Evolutionary conservation across 2,113 vertebrate genomes (phyloP).

Genomic region (Poecilia latipinna): DNA sequence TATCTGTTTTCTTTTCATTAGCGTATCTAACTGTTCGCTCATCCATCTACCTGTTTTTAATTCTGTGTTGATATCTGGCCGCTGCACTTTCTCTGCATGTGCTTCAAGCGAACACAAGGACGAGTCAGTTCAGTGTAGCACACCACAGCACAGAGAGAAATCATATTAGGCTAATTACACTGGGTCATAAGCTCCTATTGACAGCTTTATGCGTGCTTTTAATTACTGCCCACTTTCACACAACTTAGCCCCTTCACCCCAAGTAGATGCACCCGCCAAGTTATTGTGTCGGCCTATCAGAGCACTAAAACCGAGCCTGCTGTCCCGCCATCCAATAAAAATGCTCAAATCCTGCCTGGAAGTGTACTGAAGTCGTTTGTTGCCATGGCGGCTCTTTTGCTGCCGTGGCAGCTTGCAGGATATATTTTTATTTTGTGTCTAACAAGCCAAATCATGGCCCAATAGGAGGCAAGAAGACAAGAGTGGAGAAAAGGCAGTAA

Average conservation of each 20-base stretch:
- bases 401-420: slow-evolving; percentile 73
- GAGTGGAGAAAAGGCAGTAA: slow-evolving; percentile 72
- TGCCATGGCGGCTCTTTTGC: slow-evolving; percentile 80
- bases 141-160: slow-evolving; percentile 73
- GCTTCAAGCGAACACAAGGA: slow-evolving; percentile 68
- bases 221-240: slow-evolving; percentile 83
- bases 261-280: slow-evolving; percentile 76
- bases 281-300: slow-evolving; percentile 61
- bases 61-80: slow-evolving; percentile 41
- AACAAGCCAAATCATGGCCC: slow-evolving; percentile 79
- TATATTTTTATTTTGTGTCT: slow-evolving; percentile 83
- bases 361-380: slow-evolving; percentile 74
- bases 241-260: slow-evolving; percentile 80
- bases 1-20: background rate
- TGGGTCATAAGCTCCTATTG: slow-evolving; percentile 82
- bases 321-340: slow-evolving; percentile 68
- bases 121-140: slow-evolving; percentile 69
- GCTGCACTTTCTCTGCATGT: slow-evolving; percentile 38
- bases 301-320: slow-evolving; percentile 53
- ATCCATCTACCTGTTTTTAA: slow-evolving; percentile 35
- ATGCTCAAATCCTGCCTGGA: slow-evolving; percentile 50
- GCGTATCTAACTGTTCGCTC: slow-evolving; percentile 6
- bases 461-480: slow-evolving; percentile 66
- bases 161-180: slow-evolving; percentile 82
- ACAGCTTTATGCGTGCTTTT: slow-evolving; percentile 83